A percentile compares a stretch with the other conserved stretches of the same genome.
phyloP scores from a whole-genome alignment of 2,113 vertebrate genomes.

The Platycercus adscitus region DNA sequence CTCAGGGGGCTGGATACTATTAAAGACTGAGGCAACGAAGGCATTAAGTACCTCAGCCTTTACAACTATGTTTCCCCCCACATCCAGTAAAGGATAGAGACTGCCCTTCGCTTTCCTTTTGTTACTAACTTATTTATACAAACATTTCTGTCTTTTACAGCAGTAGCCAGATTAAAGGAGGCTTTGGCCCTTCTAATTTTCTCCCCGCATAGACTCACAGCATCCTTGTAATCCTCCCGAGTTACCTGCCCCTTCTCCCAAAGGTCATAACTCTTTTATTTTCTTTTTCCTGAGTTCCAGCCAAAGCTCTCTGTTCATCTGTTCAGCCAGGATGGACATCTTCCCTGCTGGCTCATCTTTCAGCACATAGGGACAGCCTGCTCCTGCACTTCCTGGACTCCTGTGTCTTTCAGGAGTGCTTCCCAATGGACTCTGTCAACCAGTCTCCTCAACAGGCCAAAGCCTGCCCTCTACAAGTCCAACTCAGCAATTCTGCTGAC shows the following conservation, averaged over 20 bases:
- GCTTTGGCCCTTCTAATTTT: not conserved
- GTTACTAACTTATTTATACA: not conserved
- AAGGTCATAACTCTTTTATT: not conserved
- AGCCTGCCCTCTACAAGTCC: not conserved
- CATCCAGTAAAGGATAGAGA: not conserved
- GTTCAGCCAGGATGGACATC: not conserved
- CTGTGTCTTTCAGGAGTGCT: not conserved
- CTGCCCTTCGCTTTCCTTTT: not conserved
- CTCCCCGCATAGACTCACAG: not conserved
- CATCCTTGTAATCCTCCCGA: not conserved
- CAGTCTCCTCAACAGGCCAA: not conserved
- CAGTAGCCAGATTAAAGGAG: not conserved
- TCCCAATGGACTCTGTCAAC: not conserved
- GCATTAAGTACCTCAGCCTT: not conserved
- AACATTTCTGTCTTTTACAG: not conserved
- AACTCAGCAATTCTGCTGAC: not conserved
- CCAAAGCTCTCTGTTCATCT: not conserved
- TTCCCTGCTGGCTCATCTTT: not conserved
- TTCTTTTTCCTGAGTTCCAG: not conserved
- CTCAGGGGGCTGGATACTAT: not conserved
- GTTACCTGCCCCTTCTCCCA: not conserved
- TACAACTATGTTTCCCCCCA: not conserved
- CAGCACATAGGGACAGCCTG: fast-evolving
- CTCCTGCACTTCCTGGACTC: not conserved
- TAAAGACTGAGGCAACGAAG: not conserved